Conservation (phyloP, 2,888 invertebrate species). For the Ophion slaviceki region DNA sequence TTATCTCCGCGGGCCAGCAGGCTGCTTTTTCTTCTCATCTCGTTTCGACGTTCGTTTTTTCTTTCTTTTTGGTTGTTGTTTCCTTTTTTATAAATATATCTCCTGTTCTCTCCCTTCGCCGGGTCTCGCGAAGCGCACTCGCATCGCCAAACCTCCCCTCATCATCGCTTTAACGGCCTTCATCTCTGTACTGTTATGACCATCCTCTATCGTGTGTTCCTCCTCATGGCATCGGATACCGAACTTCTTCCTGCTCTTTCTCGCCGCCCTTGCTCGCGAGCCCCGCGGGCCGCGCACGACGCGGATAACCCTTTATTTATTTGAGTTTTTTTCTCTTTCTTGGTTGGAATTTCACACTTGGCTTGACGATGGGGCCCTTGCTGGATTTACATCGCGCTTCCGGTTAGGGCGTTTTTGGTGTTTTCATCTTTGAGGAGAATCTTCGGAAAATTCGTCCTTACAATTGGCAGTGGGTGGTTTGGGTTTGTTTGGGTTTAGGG, state of each 20-base stretch:
- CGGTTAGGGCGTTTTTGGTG: background rate
- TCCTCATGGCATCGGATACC: conserved; percentile 51
- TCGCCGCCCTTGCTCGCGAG: conserved; percentile 23
- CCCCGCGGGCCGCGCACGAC: background rate
- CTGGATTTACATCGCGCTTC: background rate
- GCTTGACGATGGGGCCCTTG: conserved; percentile 14
- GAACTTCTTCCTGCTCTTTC: conserved; percentile 42
- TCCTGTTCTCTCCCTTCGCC: conserved; percentile 57
- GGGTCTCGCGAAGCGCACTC: conserved; percentile 36
- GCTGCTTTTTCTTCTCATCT: conserved; percentile 59
- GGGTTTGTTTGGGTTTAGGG: background rate
- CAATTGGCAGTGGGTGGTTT: background rate
- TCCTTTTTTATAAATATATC: conserved; percentile 61
- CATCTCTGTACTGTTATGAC: conserved; percentile 52
- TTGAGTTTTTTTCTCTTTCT: conserved; percentile 21
- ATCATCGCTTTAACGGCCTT: conserved; percentile 71
- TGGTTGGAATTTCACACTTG: conserved; percentile 36
- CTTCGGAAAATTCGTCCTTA: background rate
- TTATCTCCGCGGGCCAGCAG: conserved; percentile 67
- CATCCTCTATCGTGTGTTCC: conserved; percentile 53
- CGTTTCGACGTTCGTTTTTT: conserved; percentile 43
- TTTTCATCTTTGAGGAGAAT: background rate
- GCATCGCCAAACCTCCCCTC: conserved; percentile 65
- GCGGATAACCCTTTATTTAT: conserved; percentile 5
- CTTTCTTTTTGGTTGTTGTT: background rate